Evolutionary conservation across 92 coral and sea anemone genomes (phyloP).

Genomic region (Scolanthus callimorphus): DNA sequence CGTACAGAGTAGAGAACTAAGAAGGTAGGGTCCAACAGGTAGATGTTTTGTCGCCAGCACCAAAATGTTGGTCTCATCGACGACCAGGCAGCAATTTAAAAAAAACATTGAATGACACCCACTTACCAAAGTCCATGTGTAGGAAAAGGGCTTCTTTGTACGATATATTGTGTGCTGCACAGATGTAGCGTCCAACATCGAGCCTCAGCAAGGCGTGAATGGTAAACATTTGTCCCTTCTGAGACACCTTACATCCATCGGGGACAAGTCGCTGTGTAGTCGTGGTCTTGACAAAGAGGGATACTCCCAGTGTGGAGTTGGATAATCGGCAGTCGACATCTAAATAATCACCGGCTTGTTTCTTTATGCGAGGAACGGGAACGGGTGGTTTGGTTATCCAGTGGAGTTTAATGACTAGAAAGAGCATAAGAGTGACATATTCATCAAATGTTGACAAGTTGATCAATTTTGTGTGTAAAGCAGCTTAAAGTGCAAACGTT

Average conservation of each 20-base stretch:
- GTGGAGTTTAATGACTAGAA: slow-evolving; percentile 1
- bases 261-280: slow-evolving; percentile 19
- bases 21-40: not conserved
- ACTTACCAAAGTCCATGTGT: slow-evolving; percentile 13
- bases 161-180: slow-evolving; percentile 36
- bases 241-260: slow-evolving; percentile 56
- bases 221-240: slow-evolving; percentile 51
- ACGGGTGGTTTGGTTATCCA: slow-evolving; percentile 3
- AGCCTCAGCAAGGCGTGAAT: slow-evolving; percentile 43
- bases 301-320: slow-evolving; percentile 38
- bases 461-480: too few relatives aligned
- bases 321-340: slow-evolving; percentile 51
- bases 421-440: not conserved
- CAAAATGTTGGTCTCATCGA: not conserved
- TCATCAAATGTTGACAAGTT: too few relatives aligned
- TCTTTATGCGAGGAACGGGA: not conserved
- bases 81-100: too few relatives aligned
- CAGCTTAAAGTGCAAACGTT: too few relatives aligned
- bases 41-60: not conserved
- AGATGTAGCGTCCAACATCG: slow-evolving; percentile 57
- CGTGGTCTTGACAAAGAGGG: slow-evolving; percentile 14
- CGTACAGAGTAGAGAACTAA: too few relatives aligned
- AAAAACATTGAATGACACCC: not conserved
- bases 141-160: slow-evolving; percentile 17
- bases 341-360: slow-evolving; percentile 28